Evolutionary conservation across 1,140 invertebrate species (phyloP).

Genomic region (Drosophila gunungcola): DNA sequence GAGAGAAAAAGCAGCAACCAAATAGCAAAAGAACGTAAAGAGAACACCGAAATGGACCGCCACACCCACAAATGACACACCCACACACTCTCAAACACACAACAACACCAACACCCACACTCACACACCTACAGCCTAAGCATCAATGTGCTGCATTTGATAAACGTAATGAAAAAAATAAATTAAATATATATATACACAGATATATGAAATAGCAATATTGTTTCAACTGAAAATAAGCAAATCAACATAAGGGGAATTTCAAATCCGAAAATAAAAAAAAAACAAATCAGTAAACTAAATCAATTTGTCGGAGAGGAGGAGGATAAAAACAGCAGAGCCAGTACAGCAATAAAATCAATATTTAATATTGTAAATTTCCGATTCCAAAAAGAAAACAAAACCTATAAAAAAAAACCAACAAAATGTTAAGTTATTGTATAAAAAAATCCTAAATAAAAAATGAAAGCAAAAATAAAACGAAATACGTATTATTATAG

Average conservation of each 20-base stretch:
- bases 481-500: constrained; percentile 9
- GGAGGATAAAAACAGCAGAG: constrained; percentile 21
- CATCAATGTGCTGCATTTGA: constrained; percentile 79
- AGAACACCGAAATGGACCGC: constrained; percentile 69
- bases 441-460: constrained; percentile 77
- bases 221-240: constrained; percentile 49
- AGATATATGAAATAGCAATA: constrained; percentile 56
- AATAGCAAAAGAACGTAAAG: constrained; percentile 58
- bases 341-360: constrained; percentile 69
- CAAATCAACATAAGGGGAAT: constrained; percentile 22
- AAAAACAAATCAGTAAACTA: constrained; percentile 48
- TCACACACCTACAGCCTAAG: constrained; percentile 64
- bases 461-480: constrained; percentile 21
- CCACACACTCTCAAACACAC: constrained; percentile 21
- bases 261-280: constrained; percentile 45
- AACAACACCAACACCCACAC: constrained; percentile 2
- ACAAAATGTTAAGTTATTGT: constrained; percentile 81
- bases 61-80: constrained; percentile 28
- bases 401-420: constrained; percentile 47
- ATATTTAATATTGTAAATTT: constrained; percentile 84
- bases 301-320: constrained; percentile 12
- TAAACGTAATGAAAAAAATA: constrained; percentile 58
- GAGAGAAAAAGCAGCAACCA: constrained; percentile 62
- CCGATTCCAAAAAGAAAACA: constrained; percentile 75
- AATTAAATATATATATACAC: constrained; percentile 49